These are phyloP conservation scores for Pheosia gnoma DNA, from an alignment of 2,888 invertebrate genomes.

Conservation along the genomic window DNA sequence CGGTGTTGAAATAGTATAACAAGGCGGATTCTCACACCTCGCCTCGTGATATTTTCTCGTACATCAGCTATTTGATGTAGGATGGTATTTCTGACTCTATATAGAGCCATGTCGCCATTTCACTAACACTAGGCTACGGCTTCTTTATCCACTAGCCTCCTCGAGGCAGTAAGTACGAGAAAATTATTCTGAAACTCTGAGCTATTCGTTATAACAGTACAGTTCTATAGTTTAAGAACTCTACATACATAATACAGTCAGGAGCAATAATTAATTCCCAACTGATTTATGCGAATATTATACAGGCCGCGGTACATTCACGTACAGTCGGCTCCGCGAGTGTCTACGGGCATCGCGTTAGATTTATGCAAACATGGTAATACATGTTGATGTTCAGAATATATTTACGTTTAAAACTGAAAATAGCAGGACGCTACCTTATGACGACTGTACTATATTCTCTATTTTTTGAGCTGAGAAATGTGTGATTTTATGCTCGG, in stretches of 20 bases:
- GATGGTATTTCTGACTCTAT: too few relatives aligned
- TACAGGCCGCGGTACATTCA: constrained; percentile 49
- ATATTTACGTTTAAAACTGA: constrained; percentile 47
- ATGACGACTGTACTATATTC: constrained; percentile 44
- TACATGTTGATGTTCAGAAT: constrained; percentile 46
- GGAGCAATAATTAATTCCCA: constrained; percentile 73
- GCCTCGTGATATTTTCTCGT: too few relatives aligned
- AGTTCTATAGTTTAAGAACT: constrained; percentile 7
- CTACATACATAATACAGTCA: constrained; percentile 39
- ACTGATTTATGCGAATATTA: constrained; percentile 79
- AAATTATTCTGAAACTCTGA: neutral
- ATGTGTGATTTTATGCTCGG: neutral
- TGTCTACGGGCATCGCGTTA: constrained; percentile 38
- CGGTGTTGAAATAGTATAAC: too few relatives aligned
- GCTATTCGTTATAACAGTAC: neutral
- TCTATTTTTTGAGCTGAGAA: constrained; percentile 23
- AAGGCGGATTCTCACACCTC: too few relatives aligned
- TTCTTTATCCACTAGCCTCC: too few relatives aligned
- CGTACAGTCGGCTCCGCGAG: constrained; percentile 38
- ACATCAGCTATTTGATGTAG: too few relatives aligned
- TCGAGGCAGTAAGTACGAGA: too few relatives aligned
- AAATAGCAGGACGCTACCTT: constrained; percentile 40
- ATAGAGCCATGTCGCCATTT: too few relatives aligned
- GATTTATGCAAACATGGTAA: constrained; percentile 60
- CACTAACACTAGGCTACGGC: too few relatives aligned